Evolutionary conservation across 2,113 vertebrate genomes (phyloP).

Genomic region (Ailurus styani): DNA sequence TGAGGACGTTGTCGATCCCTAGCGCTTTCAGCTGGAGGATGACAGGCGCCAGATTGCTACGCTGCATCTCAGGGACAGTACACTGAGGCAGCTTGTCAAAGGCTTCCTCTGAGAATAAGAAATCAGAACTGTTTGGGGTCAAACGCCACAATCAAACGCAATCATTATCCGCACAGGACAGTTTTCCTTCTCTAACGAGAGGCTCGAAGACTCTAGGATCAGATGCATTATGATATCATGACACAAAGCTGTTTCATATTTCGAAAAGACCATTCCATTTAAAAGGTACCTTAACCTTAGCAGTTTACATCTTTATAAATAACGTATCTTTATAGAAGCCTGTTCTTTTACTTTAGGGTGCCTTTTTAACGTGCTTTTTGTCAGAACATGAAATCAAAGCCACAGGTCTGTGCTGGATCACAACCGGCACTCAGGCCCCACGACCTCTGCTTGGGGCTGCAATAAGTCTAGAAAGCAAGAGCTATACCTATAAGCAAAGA

Average conservation of each 20-base stretch:
- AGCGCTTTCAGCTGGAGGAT: constrained; percentile 98
- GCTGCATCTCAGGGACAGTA: constrained; percentile 97
- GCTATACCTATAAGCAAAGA: not conserved
- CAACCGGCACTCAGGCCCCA: not conserved
- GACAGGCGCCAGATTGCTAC: constrained; percentile 95
- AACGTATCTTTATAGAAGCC: not conserved
- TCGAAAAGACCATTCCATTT: not conserved
- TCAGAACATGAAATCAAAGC: constrained; percentile 24
- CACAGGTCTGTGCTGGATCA: not conserved
- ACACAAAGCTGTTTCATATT: not conserved
- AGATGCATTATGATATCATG: not conserved
- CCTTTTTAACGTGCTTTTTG: constrained; percentile 1
- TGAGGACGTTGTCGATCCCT: constrained; percentile 97
- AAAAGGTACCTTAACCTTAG: not conserved
- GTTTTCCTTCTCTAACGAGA: not conserved
- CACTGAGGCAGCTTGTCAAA: constrained; percentile 93
- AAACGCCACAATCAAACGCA: constrained; percentile 25
- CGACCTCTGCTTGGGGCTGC: not conserved
- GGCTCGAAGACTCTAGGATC: not conserved
- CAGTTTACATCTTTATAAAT: not conserved
- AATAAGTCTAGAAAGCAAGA: not conserved
- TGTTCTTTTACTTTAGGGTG: not conserved
- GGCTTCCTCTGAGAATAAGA: constrained; percentile 90
- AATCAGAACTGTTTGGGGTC: constrained; percentile 19
- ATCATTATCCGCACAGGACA: not conserved